Percentiles rank a stretch among this genome's conserved stretches.
Conservation (phyloP, 2,797 vertebrate genomes). For the Selene dorsalis region DNA sequence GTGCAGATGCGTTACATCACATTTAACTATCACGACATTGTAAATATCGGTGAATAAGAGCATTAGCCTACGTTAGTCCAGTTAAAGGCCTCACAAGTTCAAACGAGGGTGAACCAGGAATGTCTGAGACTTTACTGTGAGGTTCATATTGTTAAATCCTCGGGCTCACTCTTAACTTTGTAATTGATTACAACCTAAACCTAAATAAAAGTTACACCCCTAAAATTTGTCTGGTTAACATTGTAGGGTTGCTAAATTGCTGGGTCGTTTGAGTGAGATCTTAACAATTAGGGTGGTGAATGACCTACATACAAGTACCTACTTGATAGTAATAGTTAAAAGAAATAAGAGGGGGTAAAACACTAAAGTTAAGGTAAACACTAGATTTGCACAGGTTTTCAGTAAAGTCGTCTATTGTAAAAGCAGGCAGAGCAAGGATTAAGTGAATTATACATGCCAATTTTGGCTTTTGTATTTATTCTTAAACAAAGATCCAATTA, state of each 20-base stretch:
- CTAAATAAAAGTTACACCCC: rapidly evolving
- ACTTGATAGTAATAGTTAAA: not conserved
- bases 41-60: conserved; percentile 2
- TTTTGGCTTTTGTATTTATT: not conserved
- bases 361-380: not conserved
- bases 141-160: not conserved
- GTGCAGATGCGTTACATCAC: no score
- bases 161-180: not conserved
- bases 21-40: not conserved
- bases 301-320: conserved; percentile 37
- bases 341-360: not conserved
- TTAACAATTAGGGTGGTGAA: not conserved
- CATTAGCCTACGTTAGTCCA: conserved; percentile 28
- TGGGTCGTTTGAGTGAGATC: not conserved
- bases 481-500: not conserved
- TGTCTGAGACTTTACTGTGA: conserved; percentile 9
- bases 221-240: not conserved
- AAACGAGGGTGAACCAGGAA: conserved; percentile 38
- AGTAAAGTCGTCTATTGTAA: not conserved
- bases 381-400: not conserved
- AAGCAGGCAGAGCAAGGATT: not conserved
- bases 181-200: not conserved
- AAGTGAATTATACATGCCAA: not conserved
- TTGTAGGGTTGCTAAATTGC: not conserved
- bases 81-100: conserved; percentile 69